Base-by-base conservation (phyloP, 1,140 invertebrate species). In the Drepana arcuata region DNA sequence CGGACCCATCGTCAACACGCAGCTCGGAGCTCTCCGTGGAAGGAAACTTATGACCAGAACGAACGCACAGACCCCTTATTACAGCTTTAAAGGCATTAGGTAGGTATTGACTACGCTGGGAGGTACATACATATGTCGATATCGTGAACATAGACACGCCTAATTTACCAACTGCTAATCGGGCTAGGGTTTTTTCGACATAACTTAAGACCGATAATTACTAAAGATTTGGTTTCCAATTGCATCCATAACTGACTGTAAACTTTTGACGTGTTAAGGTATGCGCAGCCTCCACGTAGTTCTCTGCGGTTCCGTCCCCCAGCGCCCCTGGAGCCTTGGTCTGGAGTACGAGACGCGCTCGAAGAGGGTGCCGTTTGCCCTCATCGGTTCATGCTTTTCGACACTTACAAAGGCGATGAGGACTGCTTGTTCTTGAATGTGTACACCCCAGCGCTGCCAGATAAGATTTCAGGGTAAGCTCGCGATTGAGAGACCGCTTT, bases 371-470 rank as follows among this genome's bases (percentile, higher is more conserved):
- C 84, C 4, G 72, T 81, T 7, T 87, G 85, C 42, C 79, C 84
- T 4, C 89, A 88, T 50, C 72, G 84, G 41, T 86, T 86, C 49
- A 86, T 87, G 82, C 66, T 87, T 6, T 81, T 87, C 44, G 85
- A 86, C 59, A 86, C 83, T 0, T 87, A 86, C 44, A 86, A 86
- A 37, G 86, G 86, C 6, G 81, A 84, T 16, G 86, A 88, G 45
- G 86, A 88, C 47, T 88, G 86, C 42, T 58, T 87, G 2, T 87
- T 78, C 47, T 56, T 87, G 7, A 87, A 87, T 41, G 86, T 87
- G 0, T 88, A 86, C 40, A 85, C 86, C 7, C 81, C 79, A 5
- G 86, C 69, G 12, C 50, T 87, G 36, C 85, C 86, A 25, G 84
- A 86, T 36, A 70, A 67, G 15, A 41, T 73, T 12, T 52, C 67